Base-by-base conservation (phyloP, 2,113 vertebrate species). In the Apodemus sylvaticus region DNA sequence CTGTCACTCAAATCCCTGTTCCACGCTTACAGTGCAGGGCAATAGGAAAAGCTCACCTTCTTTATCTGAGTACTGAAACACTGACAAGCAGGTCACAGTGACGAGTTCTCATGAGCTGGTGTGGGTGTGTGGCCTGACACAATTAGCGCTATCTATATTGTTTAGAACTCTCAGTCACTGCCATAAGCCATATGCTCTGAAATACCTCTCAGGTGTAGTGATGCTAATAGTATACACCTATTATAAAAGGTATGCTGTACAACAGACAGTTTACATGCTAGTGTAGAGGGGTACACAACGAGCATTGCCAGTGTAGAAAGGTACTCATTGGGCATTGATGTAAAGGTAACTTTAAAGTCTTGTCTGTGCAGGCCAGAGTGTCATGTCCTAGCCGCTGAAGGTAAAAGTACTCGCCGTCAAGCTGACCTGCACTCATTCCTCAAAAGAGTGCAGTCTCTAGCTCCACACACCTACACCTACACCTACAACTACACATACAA, bases 181-280 rank as follows among this genome's bases (percentile, higher is more conserved):
- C 45, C 22, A 58, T 6, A 48, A 48, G n/a, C 12, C 42, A 16
- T 82, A 26, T 19, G 14, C 58, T 58, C 76, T 76, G 31, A 91
- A 81, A 53, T 89, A 13, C 51, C 16, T 92, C 83, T 86, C 74
- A 95, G 86, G 73, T 68, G 62, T 82, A n/a, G 42, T 82, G 60
- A 74, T 90, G 51, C 77, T 81, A 11, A 36, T 14, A 39, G 24
- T 73, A 26, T 3, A 34, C 73, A 6, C 36, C 8, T n/a, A 14
- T 26, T 92, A 6, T 45, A 68, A 51, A 58, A 29, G 10, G 20
- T 58, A 39, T 73, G 22, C 36, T 60, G 22, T 8, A 58, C 20
- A 82, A n/a, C 34, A 53, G 19, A 58, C 20, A 60, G 53, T 82
- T 58, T 58, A 82, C 55, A 60, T 60, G 53, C 36, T 89, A 78